Percentiles rank a stretch among this genome's conserved stretches.
Evolutionary conservation across 2,113 vertebrate species (phyloP).

Genomic region (Petroica traversi): DNA sequence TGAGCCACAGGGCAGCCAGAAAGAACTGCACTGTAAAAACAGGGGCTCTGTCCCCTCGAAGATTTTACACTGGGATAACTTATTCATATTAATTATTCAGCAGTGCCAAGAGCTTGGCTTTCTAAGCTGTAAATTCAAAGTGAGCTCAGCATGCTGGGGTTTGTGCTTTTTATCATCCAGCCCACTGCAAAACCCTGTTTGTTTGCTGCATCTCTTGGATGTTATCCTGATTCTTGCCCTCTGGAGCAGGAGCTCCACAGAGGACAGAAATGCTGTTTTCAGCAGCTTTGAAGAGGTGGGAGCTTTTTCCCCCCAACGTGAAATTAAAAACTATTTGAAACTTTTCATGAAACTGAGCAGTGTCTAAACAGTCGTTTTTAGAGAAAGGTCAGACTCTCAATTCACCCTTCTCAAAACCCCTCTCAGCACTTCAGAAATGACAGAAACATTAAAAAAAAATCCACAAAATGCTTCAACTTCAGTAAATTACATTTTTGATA

Average conservation of each 20-base stretch:
- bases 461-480: background rate
- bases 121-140: background rate
- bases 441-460: background rate
- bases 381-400: background rate
- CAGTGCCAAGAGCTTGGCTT: background rate
- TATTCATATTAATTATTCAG: background rate
- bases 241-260: background rate
- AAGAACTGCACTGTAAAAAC: background rate
- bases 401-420: background rate
- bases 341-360: background rate
- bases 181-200: background rate
- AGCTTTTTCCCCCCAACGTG: background rate
- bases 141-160: background rate
- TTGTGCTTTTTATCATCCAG: background rate
- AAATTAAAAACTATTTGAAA: background rate
- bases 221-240: background rate
- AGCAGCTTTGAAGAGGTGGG: background rate
- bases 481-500: background rate
- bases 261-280: background rate
- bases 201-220: background rate
- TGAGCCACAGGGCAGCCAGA: background rate
- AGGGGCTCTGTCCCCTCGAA: background rate
- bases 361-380: background rate
- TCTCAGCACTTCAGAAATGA: background rate
- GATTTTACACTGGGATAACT: background rate